phyloP scores from a whole-genome alignment of 2,113 vertebrate genomes.

The Coptodon rendalli region DNA sequence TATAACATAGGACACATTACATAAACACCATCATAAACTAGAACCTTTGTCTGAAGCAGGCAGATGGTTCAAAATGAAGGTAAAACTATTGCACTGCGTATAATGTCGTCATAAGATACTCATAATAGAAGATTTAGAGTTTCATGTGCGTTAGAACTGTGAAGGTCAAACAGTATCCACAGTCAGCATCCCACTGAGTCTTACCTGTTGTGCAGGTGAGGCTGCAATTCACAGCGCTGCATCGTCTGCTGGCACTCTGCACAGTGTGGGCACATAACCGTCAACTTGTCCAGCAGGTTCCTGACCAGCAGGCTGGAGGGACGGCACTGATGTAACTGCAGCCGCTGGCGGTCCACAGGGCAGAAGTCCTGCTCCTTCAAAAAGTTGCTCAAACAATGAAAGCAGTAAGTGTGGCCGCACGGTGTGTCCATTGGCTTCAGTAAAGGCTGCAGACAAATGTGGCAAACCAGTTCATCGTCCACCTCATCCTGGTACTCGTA shows the following conservation, averaged over 20 bases:
- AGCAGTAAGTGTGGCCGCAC: constrained; percentile 88
- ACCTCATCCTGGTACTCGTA: constrained; percentile 91
- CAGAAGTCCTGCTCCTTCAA: constrained; percentile 88
- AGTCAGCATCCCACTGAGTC: not conserved
- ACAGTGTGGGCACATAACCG: constrained; percentile 79
- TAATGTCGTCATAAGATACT: not conserved
- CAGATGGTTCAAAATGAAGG: not conserved
- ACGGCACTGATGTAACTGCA: constrained; percentile 82
- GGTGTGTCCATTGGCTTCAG: constrained; percentile 89
- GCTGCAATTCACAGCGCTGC: constrained; percentile 88
- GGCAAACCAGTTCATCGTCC: constrained; percentile 87
- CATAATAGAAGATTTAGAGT: not conserved
- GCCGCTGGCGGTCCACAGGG: constrained; percentile 83
- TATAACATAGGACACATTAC: not conserved
- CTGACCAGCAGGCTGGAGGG: constrained; percentile 84
- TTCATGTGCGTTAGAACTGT: not conserved
- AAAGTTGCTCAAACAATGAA: constrained; percentile 84
- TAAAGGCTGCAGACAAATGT: constrained; percentile 89
- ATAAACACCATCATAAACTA: not conserved
- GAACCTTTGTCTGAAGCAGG: not conserved
- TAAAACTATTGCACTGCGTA: not conserved
- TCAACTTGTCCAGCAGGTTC: constrained; percentile 86
- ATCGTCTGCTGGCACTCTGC: constrained; percentile 78
- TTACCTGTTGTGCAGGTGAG: constrained; percentile 89
- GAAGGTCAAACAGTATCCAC: not conserved